Conservation (phyloP, 2,888 invertebrate genomes). For the Campoletis raptor region DNA sequence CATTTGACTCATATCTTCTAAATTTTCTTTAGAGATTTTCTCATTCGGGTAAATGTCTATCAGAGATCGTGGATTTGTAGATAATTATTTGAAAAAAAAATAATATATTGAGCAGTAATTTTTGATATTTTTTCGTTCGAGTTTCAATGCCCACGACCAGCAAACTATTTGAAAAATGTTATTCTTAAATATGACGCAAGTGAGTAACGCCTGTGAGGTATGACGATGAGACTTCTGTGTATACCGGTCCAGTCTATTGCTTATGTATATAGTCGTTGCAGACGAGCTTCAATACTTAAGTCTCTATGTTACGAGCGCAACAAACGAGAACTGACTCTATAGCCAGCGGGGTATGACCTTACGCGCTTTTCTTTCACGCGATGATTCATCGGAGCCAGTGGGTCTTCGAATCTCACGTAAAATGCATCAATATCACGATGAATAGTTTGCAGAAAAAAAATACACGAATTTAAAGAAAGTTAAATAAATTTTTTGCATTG, state of each 20-base stretch:
- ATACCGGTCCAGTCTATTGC: constrained; percentile 42
- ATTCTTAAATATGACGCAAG: constrained; percentile 61
- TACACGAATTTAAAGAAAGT: background rate
- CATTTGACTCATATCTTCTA: no score
- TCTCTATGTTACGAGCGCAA: constrained; percentile 47
- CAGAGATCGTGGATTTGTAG: background rate
- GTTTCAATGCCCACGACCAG: constrained; percentile 23
- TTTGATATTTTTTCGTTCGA: background rate
- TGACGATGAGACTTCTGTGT: constrained; percentile 49
- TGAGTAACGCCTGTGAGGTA: constrained; percentile 41
- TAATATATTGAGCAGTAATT: background rate
- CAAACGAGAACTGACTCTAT: constrained; percentile 49
- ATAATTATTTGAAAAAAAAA: background rate
- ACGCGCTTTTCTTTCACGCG: constrained; percentile 43
- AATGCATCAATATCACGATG: constrained; percentile 31
- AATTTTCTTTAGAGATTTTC: no score
- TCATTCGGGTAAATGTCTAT: background rate
- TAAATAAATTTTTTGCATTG: constrained; percentile 10
- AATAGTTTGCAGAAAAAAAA: constrained; percentile 22
- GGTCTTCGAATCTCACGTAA: constrained; percentile 33
- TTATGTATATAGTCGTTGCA: constrained; percentile 14
- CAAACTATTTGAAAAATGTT: constrained; percentile 51
- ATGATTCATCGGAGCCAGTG: constrained; percentile 62
- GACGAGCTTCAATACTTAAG: constrained; percentile 23
- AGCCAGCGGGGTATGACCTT: constrained; percentile 56